Evolutionary conservation across 2,113 vertebrate genomes (phyloP).

Genomic region (Platysteira castanea): DNA sequence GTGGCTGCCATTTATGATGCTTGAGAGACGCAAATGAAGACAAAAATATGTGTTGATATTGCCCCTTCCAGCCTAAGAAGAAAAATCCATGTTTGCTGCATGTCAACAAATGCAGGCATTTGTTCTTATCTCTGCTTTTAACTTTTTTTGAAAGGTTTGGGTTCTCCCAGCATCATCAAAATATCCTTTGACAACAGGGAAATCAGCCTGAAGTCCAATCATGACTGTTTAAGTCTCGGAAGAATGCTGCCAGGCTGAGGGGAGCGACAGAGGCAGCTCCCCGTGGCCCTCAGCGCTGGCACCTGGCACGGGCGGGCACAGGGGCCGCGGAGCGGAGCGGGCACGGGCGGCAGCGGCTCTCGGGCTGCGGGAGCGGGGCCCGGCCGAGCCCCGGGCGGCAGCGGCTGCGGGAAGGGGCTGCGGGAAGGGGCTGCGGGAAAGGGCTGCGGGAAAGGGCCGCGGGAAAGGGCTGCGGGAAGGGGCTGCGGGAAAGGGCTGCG

Average conservation of each 20-base stretch:
- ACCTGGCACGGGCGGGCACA: neutral
- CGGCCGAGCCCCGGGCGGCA: no score
- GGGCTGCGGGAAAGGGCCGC: no score
- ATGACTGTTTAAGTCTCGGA: fast-evolving
- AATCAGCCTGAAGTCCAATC: neutral
- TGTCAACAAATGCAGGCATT: fast-evolving
- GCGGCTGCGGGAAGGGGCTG: no score
- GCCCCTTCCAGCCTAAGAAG: neutral
- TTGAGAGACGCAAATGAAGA: neutral
- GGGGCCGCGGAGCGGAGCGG: neutral
- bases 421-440: no score
- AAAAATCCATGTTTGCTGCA: neutral
- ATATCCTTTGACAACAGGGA: neutral
- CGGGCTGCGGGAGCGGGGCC: no score
- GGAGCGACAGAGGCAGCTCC: no score
- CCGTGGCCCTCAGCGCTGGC: neutral
- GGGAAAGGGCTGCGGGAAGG: no score
- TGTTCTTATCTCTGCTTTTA: neutral
- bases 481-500: no score
- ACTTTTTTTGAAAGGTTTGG: neutral
- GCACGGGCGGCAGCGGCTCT: neutral
- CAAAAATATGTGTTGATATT: neutral
- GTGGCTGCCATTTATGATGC: neutral
- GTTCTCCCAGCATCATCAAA: neutral
- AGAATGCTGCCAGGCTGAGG: neutral